Percentiles rank a stretch among this genome's conserved stretches.
phyloP scores from a whole-genome alignment of 2,888 invertebrate genomes.

The Ecliptopera silaceata region DNA sequence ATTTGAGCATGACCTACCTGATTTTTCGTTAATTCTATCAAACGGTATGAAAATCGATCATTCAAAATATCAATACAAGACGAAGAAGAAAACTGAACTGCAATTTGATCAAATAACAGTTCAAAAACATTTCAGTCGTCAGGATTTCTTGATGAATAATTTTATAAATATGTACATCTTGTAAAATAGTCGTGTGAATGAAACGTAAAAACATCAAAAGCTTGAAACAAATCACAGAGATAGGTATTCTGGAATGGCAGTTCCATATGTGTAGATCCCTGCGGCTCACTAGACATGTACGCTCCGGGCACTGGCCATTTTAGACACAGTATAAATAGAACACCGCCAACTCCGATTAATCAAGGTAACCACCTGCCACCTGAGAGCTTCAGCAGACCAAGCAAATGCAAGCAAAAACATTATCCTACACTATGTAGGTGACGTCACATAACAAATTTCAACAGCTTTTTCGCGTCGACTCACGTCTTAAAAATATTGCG shows the following conservation, averaged over 20 bases:
- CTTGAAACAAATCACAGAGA: constrained; percentile 1
- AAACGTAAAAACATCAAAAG: constrained; percentile 4
- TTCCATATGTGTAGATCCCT: constrained; percentile 43
- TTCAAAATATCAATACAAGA: no score
- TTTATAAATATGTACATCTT: no score
- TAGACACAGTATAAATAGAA: constrained; percentile 70
- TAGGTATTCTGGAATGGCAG: constrained; percentile 16
- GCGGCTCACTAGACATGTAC: constrained; percentile 56
- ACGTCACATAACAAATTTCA: constrained; percentile 49
- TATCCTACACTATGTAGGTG: constrained; percentile 51
- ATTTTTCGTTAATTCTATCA: no score
- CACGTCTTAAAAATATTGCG: constrained; percentile 21
- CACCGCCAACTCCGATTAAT: constrained; percentile 64
- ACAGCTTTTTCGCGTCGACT: constrained; percentile 27
- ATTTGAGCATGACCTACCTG: no score
- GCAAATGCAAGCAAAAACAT: constrained; percentile 58
- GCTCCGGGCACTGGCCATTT: constrained; percentile 51
- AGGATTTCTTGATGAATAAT: no score
- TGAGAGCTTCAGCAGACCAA: constrained; percentile 42
- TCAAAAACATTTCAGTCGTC: no score
- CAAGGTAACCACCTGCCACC: constrained; percentile 67
- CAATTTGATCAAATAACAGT: no score
- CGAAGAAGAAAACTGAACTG: no score
- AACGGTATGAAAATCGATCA: no score
- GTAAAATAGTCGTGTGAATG: no score